Evolutionary conservation across 2,888 invertebrate species (phyloP), one percentile per base, ranked within the genome.

Genomic region (Papilio demoleus): DNA sequence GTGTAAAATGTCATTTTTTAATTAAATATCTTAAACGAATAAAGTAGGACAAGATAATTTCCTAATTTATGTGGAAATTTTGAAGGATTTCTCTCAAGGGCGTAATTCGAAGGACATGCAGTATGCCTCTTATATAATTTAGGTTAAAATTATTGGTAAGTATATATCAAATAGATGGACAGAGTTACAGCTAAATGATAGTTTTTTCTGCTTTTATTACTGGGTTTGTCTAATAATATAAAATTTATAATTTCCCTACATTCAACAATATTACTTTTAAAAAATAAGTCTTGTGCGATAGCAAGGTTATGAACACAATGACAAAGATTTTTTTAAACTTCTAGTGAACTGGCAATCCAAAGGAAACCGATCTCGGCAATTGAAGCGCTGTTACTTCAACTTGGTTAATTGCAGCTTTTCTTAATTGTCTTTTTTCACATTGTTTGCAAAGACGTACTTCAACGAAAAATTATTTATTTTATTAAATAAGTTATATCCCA

Each of bases 311-410:
- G 24, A 50, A 4, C 14, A 27, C 24, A 27, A 53, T 27, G 53
- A 53, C 27, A 27, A 27, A 53, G 53, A 53, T 53, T 53, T 50
- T 53, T 53, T 14, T n/a, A 53, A 50, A 27, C 53, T 22, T 22
- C 22, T 22, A 53, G 27, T 8, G 27, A 53, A 53, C 53, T 27
- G 27, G 53, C n/a, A 8, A 27, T 53, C n/a, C 6, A 53, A 53
- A 53, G 53, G 27, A 53, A 53, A 53, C 27, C 53, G 27, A 53
- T 53, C 53, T 53, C 53, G 53, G 53, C 27, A 53, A 53, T 50
- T 53, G 53, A 53, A 53, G 27, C 53, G 27, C 27, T 27, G 27
- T 53, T 53, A 27, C 27, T 53, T n/a, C 53, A 31, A 50, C 53
- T 56, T 56, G 4, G 31, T 56, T 56, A 56, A 56, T 56, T 56